Evolutionary conservation across 2,888 invertebrate genomes (phyloP).

Genomic region (Andricus curvator): DNA sequence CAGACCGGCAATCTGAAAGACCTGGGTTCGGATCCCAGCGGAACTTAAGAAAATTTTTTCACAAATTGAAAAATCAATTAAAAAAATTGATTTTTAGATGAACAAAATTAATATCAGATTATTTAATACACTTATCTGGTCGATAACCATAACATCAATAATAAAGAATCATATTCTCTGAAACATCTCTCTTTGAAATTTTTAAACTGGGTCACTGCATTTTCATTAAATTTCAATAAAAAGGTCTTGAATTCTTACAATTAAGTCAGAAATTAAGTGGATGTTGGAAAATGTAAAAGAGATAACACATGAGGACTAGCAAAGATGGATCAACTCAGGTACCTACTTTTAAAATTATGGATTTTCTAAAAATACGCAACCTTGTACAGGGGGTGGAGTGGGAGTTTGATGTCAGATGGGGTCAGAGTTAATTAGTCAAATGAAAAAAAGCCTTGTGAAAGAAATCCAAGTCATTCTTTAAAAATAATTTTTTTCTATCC

Average conservation of each 20-base stretch:
- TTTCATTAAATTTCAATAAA: background rate
- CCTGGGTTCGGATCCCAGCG: no score
- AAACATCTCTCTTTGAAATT: background rate
- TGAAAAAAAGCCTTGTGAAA: background rate
- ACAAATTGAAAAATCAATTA: no score
- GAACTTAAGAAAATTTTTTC: no score
- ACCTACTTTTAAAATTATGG: constrained; percentile 23
- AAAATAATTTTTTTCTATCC: no score
- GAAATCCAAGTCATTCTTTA: background rate
- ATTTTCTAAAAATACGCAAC: constrained; percentile 30
- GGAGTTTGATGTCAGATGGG: background rate
- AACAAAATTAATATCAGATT: background rate
- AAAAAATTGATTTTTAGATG: no score
- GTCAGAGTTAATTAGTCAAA: background rate
- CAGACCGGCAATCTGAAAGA: no score
- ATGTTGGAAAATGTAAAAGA: constrained; percentile 1
- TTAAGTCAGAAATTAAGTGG: constrained; percentile 1
- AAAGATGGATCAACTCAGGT: constrained; percentile 5
- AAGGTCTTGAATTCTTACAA: background rate
- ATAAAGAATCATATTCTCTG: no score
- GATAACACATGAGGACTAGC: background rate
- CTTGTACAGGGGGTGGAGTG: background rate
- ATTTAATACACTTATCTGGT: no score
- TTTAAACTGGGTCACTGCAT: constrained; percentile 13
- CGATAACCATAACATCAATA: no score